These are phyloP conservation scores for Apamea epomidion DNA, from an alignment of 2,888 invertebrate genomes.

Conservation along the genomic window DNA sequence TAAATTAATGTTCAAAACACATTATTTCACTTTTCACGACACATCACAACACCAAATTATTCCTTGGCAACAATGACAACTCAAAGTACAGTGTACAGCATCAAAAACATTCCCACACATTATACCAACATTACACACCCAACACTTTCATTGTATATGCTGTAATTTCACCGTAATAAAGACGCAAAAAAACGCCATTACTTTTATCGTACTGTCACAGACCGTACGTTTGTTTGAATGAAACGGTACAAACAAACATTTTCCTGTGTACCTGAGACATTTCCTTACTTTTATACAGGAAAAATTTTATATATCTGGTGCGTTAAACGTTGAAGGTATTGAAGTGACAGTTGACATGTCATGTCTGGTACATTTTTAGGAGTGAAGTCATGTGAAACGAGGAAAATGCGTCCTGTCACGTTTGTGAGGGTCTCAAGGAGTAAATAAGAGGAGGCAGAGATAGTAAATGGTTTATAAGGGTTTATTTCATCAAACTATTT, in stretches of 20 bases:
- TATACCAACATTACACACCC: conserved; percentile 18
- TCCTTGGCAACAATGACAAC: not conserved
- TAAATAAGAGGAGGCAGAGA: not conserved
- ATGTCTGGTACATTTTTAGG: conserved; percentile 34
- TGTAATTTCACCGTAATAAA: conserved; percentile 24
- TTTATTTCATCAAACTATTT: too few relatives aligned
- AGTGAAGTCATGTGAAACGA: conserved; percentile 11
- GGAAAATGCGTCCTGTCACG: conserved; percentile 2
- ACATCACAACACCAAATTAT: not conserved
- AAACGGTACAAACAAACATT: conserved; percentile 26
- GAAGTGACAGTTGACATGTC: conserved; percentile 29
- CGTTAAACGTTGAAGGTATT: conserved; percentile 13
- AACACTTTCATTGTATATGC: conserved; percentile 8
- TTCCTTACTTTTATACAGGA: conserved; percentile 11
- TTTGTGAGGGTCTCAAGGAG: not conserved
- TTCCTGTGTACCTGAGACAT: conserved; percentile 25
- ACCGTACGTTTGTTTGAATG: conserved; percentile 24
- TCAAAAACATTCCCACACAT: not conserved
- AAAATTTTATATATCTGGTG: conserved; percentile 17
- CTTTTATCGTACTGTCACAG: conserved; percentile 48
- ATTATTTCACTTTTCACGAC: not conserved
- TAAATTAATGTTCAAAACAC: not conserved
- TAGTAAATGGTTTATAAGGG: too few relatives aligned
- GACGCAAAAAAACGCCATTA: conserved; percentile 24
- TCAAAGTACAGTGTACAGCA: not conserved